Percentiles rank a stretch among this genome's conserved stretches.
Conservation (phyloP, 1,140 invertebrate genomes). For the Cryptotermes secundus region DNA sequence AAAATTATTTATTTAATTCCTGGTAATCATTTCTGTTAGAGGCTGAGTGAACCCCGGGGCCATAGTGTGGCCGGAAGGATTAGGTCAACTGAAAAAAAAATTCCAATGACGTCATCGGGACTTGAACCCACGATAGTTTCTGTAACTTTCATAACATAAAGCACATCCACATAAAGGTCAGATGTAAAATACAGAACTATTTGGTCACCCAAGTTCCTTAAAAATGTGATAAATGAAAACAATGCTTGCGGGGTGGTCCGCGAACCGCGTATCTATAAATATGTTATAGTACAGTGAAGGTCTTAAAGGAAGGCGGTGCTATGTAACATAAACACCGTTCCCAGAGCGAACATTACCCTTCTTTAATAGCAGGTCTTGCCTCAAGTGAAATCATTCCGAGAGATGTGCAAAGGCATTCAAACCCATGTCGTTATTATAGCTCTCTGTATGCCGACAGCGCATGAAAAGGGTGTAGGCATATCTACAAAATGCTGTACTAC, state of each 20-base stretch:
- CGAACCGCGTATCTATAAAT: background rate
- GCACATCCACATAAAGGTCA: no score
- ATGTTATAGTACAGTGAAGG: background rate
- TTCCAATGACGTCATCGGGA: no score
- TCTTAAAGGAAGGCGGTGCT: background rate
- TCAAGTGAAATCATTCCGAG: background rate
- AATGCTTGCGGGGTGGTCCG: background rate
- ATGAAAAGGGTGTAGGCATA: background rate
- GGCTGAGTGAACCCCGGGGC: no score
- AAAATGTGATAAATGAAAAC: background rate
- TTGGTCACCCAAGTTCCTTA: background rate
- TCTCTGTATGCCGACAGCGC: background rate
- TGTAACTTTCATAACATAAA: no score
- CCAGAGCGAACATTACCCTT: slow-evolving; percentile 5
- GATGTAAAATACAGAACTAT: no score
- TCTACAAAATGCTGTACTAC: background rate
- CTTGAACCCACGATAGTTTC: no score
- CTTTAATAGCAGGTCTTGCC: background rate
- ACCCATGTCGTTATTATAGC: background rate
- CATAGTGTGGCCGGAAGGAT: no score
- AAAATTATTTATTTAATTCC: no score
- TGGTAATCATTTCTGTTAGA: no score
- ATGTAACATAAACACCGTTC: background rate
- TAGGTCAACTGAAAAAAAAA: no score
- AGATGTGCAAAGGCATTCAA: background rate